phyloP scores from a whole-genome alignment of 2,888 invertebrate species.

The Eupithecia inturbata region DNA sequence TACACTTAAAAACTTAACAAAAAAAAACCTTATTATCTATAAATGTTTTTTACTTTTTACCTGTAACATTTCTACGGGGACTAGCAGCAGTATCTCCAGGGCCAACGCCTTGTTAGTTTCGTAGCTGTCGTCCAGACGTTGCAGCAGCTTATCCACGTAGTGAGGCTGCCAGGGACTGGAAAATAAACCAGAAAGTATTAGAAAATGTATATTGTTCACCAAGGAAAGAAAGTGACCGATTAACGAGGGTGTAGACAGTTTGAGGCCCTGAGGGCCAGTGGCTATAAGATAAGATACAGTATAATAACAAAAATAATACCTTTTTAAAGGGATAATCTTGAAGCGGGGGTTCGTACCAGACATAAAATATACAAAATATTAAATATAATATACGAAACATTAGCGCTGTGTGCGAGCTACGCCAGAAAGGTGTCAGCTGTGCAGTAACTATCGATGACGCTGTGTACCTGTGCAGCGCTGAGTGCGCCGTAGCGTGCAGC shows the following conservation, averaged over 20 bases:
- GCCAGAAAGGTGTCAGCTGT: slow-evolving; percentile 75
- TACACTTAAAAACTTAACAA: too few relatives aligned
- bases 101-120: slow-evolving; percentile 90
- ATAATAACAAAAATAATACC: too few relatives aligned
- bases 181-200: neutral
- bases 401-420: too few relatives aligned
- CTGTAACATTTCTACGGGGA: slow-evolving; percentile 56
- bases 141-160: slow-evolving; percentile 76
- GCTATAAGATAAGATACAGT: too few relatives aligned
- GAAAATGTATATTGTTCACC: neutral
- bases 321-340: too few relatives aligned
- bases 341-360: too few relatives aligned
- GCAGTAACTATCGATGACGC: neutral
- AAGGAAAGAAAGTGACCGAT: neutral
- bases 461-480: slow-evolving; percentile 11
- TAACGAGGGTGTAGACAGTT: too few relatives aligned
- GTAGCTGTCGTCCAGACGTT: slow-evolving; percentile 88
- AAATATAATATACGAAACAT: too few relatives aligned
- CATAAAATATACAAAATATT: too few relatives aligned
- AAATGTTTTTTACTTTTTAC: slow-evolving; percentile 43
- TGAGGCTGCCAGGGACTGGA: slow-evolving; percentile 65
- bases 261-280: too few relatives aligned
- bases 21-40: too few relatives aligned
- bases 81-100: slow-evolving; percentile 81
- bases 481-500: slow-evolving; percentile 11